phyloP scores from a whole-genome alignment of 2,888 invertebrate genomes.

The Ophraella communa region DNA sequence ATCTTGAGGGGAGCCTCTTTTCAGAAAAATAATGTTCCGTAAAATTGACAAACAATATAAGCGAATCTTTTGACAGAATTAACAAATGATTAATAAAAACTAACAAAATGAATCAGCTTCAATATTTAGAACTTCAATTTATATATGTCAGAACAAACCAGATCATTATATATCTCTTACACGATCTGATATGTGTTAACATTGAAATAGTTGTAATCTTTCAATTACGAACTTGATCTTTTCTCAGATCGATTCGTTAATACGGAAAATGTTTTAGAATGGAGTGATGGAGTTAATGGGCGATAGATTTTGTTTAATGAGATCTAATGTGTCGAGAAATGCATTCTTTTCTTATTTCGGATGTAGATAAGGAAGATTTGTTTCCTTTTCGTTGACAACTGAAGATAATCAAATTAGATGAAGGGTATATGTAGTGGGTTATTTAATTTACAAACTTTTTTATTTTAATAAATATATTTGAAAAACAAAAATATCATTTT shows the following conservation, averaged over 20 bases:
- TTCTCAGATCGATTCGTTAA: slow-evolving; percentile 6
- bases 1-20: too few relatives aligned
- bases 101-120: slow-evolving; percentile 41
- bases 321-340: slow-evolving; percentile 9
- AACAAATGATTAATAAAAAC: slow-evolving; percentile 27
- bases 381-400: slow-evolving; percentile 11
- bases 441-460: too few relatives aligned
- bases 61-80: too few relatives aligned
- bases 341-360: slow-evolving; percentile 4
- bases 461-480: too few relatives aligned
- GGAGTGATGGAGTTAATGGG: slow-evolving; percentile 23
- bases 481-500: too few relatives aligned
- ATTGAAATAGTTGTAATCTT: slow-evolving; percentile 36
- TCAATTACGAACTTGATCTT: slow-evolving; percentile 22
- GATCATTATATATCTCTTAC: slow-evolving; percentile 44
- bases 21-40: too few relatives aligned
- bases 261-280: slow-evolving; percentile 15
- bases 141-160: slow-evolving; percentile 40
- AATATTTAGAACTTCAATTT: slow-evolving; percentile 40
- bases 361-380: slow-evolving; percentile 16
- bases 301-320: slow-evolving; percentile 30
- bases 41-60: too few relatives aligned
- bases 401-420: neutral
- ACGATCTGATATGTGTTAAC: slow-evolving; percentile 44
- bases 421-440: neutral